Percentiles rank a stretch among this genome's conserved stretches.
Conservation (phyloP, 2,797 vertebrate genomes). For the Caiman crocodilus region DNA sequence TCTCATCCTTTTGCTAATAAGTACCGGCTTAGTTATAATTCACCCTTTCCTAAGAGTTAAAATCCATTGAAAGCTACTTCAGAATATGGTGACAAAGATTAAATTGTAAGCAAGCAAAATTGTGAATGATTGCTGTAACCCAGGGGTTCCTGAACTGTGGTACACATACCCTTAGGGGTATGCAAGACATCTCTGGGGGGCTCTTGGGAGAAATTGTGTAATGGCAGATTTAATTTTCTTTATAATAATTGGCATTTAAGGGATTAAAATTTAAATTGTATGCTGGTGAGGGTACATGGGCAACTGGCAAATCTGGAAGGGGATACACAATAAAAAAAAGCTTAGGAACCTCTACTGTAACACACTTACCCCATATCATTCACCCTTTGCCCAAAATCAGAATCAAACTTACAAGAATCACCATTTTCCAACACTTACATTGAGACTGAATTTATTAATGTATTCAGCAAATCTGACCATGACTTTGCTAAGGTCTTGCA, state of each 20-base stretch:
- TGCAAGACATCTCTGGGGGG: too few species aligned
- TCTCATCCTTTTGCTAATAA: neutral
- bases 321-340: too few species aligned
- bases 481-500: neutral
- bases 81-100: neutral
- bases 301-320: too few species aligned
- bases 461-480: fast-evolving
- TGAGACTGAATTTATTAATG: neutral
- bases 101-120: too few species aligned
- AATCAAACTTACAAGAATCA: neutral
- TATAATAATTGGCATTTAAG: too few species aligned
- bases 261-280: too few species aligned
- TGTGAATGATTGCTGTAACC: neutral
- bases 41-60: neutral
- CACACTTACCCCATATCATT: neutral
- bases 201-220: too few species aligned
- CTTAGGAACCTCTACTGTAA: too few species aligned
- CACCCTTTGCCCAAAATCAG: fast-evolving
- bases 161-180: too few species aligned
- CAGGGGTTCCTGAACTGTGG: neutral
- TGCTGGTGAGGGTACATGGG: too few species aligned
- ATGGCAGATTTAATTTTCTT: too few species aligned
- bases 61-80: fast-evolving
- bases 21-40: neutral
- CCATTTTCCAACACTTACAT: fast-evolving